Evolutionary conservation across 2,797 vertebrate species (phyloP), one percentile per base, ranked within the genome.

Genomic region (Cossypha niveicapilla): DNA sequence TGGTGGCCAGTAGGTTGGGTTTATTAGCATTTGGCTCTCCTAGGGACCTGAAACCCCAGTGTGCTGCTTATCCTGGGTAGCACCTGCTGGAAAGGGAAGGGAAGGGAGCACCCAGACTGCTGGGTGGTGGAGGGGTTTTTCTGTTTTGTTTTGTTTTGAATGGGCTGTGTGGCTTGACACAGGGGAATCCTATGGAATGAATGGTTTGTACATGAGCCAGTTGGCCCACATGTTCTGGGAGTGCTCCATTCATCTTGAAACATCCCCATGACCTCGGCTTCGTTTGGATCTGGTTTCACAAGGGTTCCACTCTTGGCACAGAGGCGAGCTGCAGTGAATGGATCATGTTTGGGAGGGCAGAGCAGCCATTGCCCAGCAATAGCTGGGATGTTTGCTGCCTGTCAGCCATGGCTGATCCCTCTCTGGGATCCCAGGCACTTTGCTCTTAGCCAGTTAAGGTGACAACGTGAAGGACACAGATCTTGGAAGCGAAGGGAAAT

Each of bases 141-240:
- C 78, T 93, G 48, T 85, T 94, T 87, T 6, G 0, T 76, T 96
- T 86, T 90, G 67, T 92, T 96, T 79, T 94, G 92, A 94, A 93
- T 87, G 92, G 92, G 89, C 57, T 61, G 71, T 89, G 89, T 3
- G 18, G 87, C 94, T 91, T 74, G 81, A 94, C 92, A 80, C 94
- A 84, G 80, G 93, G 93, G 94, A 95, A 93, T 94, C 95, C 96
- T 95, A 94, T 94, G 90, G 93, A 92, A 95, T 95, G 95, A 96
- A 93, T 95, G 94, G 93, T 93, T 96, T 96, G 94, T 96, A 79
- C 2, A 0, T 89, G 84, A 95, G 96, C 95, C 94, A 96, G 93
- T 95, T 94, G 90, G 95, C 93, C 90, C 93, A 85, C 86, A 41
- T 91, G 93, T 96, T 94, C 84, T 93, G 95, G 93, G 86, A 96